phyloP scores from a whole-genome alignment of 1,140 invertebrate genomes.

The Tetranychus cinnabarinus region DNA sequence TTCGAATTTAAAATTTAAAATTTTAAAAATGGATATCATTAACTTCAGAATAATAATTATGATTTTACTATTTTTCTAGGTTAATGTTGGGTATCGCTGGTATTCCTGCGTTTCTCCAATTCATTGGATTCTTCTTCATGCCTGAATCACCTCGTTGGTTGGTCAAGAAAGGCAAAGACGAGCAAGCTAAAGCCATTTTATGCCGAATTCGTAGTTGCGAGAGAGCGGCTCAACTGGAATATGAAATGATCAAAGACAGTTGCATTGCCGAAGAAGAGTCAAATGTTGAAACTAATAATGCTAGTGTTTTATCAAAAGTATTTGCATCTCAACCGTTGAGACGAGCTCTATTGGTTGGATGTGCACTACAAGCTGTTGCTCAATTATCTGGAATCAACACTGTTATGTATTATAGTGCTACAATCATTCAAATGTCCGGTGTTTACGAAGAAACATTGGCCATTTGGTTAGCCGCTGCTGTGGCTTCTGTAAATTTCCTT shows the following conservation, averaged over 20 bases:
- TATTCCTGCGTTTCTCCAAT: conserved; percentile 31
- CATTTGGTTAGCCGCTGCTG: conserved; percentile 35
- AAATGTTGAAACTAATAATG: background rate
- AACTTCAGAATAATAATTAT: too few relatives aligned
- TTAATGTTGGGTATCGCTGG: conserved; percentile 35
- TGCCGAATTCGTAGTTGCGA: conserved; percentile 20
- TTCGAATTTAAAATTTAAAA: too few relatives aligned
- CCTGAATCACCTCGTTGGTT: conserved; percentile 37
- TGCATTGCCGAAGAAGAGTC: conserved; percentile 1
- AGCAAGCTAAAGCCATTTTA: conserved; percentile 24
- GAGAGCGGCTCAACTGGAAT: conserved; percentile 17
- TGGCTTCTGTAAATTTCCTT: conserved; percentile 29
- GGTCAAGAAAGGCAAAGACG: conserved; percentile 15
- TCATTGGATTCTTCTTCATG: conserved; percentile 33
- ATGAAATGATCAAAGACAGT: conserved; percentile 17
- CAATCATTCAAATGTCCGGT: conserved; percentile 36
- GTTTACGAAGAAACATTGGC: conserved; percentile 26
- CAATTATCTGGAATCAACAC: conserved; percentile 38
- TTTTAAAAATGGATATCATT: too few relatives aligned
- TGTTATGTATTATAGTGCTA: conserved; percentile 31
- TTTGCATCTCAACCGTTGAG: conserved; percentile 13
- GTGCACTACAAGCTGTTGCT: conserved; percentile 31
- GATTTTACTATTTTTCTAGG: conserved; percentile 15
- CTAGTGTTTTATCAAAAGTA: background rate
- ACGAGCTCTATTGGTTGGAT: conserved; percentile 32